phyloP scores from a whole-genome alignment of 2,113 vertebrate genomes.

The Vireo altiloquus region DNA sequence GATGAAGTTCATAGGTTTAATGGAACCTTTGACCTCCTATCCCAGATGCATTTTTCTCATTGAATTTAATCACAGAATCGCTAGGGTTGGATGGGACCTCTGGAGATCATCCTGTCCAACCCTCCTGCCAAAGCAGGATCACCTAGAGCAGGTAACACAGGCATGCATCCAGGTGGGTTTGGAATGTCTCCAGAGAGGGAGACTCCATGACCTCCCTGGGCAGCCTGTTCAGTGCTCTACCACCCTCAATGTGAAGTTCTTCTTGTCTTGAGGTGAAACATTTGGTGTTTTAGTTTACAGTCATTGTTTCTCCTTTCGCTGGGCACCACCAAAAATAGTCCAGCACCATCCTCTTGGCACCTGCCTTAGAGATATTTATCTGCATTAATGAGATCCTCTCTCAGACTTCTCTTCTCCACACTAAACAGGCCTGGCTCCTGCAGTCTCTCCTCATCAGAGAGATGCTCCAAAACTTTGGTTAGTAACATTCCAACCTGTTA shows the following conservation, averaged over 20 bases:
- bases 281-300: not conserved
- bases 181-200: not conserved
- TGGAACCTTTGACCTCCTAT: not conserved
- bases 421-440: not conserved
- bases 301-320: not conserved
- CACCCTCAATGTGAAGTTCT: not conserved
- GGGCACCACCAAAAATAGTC: not conserved
- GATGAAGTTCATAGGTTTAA: not conserved
- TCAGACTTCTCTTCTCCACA: not conserved
- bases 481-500: not conserved
- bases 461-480: not conserved
- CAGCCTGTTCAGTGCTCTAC: not conserved
- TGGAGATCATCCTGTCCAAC: not conserved
- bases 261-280: not conserved
- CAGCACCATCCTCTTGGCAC: not conserved
- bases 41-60: not conserved
- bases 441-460: not conserved
- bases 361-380: not conserved
- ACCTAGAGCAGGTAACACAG: not conserved
- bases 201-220: not conserved
- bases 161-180: not conserved
- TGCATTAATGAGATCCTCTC: not conserved
- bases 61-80: not conserved
- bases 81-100: not conserved
- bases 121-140: not conserved